These are phyloP conservation scores for Capitulum mitella DNA, from an alignment of 2,888 invertebrate genomes.

Conservation along the genomic window DNA sequence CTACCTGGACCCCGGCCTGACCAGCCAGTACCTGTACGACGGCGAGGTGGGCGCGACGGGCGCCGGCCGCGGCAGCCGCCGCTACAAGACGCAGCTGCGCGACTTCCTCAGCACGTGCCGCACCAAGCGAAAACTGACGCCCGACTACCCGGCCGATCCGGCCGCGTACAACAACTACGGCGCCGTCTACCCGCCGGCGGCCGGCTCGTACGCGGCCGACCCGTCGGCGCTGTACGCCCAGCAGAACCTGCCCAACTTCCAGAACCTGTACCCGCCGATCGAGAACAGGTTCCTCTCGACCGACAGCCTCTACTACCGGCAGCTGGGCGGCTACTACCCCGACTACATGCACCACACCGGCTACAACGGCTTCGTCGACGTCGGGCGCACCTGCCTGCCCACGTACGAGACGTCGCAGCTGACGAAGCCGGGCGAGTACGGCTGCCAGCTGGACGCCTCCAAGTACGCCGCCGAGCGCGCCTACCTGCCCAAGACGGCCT, in stretches of 20 bases:
- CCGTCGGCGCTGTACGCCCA: slow-evolving; percentile 32
- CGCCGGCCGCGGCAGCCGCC: slow-evolving; percentile 49
- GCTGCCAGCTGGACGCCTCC: slow-evolving; percentile 28
- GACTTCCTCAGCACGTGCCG: slow-evolving; percentile 90
- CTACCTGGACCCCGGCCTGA: slow-evolving; percentile 87
- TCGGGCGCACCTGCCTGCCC: slow-evolving; percentile 40
- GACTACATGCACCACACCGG: slow-evolving; percentile 51
- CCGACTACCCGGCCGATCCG: slow-evolving; percentile 36
- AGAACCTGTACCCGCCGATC: slow-evolving; percentile 50
- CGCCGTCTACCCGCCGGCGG: slow-evolving; percentile 34
- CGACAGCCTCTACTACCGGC: slow-evolving; percentile 81
- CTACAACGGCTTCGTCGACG: slow-evolving; percentile 36
- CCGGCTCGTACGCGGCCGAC: slow-evolving; percentile 47
- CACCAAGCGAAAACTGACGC: slow-evolving; percentile 58
- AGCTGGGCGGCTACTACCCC: slow-evolving; percentile 73
- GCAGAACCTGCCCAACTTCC: slow-evolving; percentile 23
- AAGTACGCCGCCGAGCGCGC: slow-evolving; percentile 33
- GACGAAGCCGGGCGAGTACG: slow-evolving; percentile 32
- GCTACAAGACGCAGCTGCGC: slow-evolving; percentile 87
- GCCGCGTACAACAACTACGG: slow-evolving; percentile 36
- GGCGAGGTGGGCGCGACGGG: slow-evolving; percentile 51
- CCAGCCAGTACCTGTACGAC: slow-evolving; percentile 83
- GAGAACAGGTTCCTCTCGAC: slow-evolving; percentile 64
- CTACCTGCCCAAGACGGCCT: slow-evolving; percentile 33
- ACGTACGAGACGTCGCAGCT: slow-evolving; percentile 35